A percentile compares a stretch with the other conserved stretches of the same genome.
Evolutionary conservation across 2,113 vertebrate genomes (phyloP).

Genomic region (Sarotherodon lohbergeri): DNA sequence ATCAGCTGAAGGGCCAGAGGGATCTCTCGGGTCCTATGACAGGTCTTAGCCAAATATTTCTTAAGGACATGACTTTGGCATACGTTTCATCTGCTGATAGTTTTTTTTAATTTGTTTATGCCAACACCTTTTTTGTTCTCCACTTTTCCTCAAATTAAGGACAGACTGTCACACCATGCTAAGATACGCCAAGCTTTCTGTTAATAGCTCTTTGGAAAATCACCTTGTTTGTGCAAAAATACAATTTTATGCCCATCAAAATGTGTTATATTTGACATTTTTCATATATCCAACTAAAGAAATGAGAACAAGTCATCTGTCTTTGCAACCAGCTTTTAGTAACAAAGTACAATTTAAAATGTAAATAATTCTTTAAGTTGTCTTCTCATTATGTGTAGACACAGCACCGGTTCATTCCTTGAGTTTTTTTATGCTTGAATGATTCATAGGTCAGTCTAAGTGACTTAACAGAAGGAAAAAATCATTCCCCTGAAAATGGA

Average conservation of each 20-base stretch:
- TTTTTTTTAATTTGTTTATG: neutral
- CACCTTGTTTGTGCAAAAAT: neutral
- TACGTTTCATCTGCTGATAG: neutral
- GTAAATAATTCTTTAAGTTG: neutral
- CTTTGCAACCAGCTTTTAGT: neutral
- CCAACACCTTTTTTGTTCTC: neutral
- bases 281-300: neutral
- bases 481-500: neutral
- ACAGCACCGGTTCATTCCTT: neutral
- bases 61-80: neutral
- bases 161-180: neutral
- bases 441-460: neutral
- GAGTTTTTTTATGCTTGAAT: neutral
- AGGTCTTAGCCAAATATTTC: neutral
- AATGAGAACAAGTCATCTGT: neutral
- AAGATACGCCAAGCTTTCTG: neutral
- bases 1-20: neutral
- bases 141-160: neutral
- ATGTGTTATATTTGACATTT: neutral
- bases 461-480: neutral
- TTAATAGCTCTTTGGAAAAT: neutral
- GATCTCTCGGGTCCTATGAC: neutral
- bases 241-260: neutral
- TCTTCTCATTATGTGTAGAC: neutral
- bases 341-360: neutral